These are phyloP conservation scores for Acleris sparsana DNA, from an alignment of 2,888 invertebrate genomes.

Conservation along the genomic window DNA sequence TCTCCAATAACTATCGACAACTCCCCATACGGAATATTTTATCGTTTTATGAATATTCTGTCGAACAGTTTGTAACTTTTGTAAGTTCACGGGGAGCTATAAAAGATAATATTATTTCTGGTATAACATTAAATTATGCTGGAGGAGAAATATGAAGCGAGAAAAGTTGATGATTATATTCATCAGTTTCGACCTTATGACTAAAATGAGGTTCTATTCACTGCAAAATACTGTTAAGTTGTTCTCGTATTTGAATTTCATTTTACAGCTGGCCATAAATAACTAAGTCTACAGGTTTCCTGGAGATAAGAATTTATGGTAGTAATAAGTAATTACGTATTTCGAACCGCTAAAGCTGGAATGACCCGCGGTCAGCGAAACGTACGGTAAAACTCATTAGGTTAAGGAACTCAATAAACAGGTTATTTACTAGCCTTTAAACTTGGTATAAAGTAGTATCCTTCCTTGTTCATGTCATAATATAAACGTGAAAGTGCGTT, in stretches of 20 bases:
- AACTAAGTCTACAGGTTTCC: not conserved
- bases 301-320: constrained; percentile 18
- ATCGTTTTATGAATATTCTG: constrained; percentile 32
- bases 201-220: no score
- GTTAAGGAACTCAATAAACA: constrained; percentile 16
- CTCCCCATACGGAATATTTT: constrained; percentile 27
- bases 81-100: not conserved
- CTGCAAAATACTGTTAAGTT: no score
- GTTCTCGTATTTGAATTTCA: not conserved
- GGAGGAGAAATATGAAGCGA: no score
- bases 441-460: not conserved
- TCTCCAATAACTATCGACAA: constrained; percentile 29
- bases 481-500: no score
- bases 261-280: not conserved
- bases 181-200: no score
- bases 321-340: constrained; percentile 28
- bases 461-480: no score
- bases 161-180: no score
- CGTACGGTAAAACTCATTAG: constrained; percentile 21
- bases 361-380: constrained; percentile 24
- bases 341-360: constrained; percentile 13
- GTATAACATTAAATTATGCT: no score
- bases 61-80: constrained; percentile 15
- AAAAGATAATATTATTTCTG: no score
- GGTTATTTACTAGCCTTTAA: constrained; percentile 6